phyloP scores from a whole-genome alignment of 1,140 invertebrate species.

The Drosophila parvula region DNA sequence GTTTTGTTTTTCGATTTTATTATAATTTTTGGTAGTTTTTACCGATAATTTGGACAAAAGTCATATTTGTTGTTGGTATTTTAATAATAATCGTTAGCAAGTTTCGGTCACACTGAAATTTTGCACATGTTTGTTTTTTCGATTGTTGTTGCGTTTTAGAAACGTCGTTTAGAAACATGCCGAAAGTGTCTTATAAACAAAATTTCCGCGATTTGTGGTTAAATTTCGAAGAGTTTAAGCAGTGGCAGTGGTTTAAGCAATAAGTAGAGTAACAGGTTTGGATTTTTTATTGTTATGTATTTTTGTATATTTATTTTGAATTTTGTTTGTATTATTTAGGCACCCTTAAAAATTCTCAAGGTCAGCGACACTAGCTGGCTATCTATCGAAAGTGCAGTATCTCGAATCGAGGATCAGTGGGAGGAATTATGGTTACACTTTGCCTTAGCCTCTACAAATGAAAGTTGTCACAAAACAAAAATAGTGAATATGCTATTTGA shows the following conservation, averaged over 20 bases:
- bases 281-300: too few relatives aligned
- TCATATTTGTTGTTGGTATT: slow-evolving; percentile 14
- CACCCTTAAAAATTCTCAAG: too few relatives aligned
- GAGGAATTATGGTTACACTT: slow-evolving; percentile 7
- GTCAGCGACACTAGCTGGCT: slow-evolving; percentile 2
- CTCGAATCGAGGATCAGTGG: slow-evolving; percentile 13
- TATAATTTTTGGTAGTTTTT: slow-evolving; percentile 1
- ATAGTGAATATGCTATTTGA: slow-evolving; percentile 6
- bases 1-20: neutral
- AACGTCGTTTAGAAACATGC: slow-evolving; percentile 10
- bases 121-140: slow-evolving; percentile 16
- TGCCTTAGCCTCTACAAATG: slow-evolving; percentile 1
- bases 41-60: neutral
- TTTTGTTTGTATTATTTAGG: too few relatives aligned
- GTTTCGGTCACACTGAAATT: slow-evolving; percentile 21
- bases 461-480: slow-evolving; percentile 19
- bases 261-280: too few relatives aligned
- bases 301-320: too few relatives aligned
- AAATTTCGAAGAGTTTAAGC: too few relatives aligned
- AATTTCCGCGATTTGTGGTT: neutral
- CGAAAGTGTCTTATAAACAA: slow-evolving; percentile 20
- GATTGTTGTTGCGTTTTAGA: neutral
- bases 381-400: slow-evolving; percentile 9
- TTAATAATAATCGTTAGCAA: slow-evolving; percentile 14
- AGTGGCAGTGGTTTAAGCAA: too few relatives aligned